Base-by-base conservation (phyloP, 2,113 vertebrate species). In the Ploceus nigricollis region DNA sequence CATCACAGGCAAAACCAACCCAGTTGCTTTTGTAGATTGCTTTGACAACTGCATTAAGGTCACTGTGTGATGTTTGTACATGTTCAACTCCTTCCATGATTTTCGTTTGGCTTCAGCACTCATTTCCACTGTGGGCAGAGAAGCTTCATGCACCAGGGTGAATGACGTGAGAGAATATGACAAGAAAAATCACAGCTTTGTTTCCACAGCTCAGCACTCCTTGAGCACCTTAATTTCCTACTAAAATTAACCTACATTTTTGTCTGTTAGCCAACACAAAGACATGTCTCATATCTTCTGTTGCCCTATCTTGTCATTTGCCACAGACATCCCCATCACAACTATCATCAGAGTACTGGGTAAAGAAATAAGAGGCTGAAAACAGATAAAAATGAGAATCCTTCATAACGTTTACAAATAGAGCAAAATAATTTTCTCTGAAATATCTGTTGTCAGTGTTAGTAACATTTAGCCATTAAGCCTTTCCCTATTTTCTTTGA, bases 1-100 rank as follows among this genome's bases (percentile, higher is more conserved):
- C 14, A 44, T 75, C 35, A 61, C 20, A 87, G 25, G 47, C 27
- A 73, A 66, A 73, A 58, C 39, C 50, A 85, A 78, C 7, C 40
- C n/a, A 33, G 54, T 33, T 66, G 25, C 35, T 85, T 44, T 68
- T 10, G 22, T 33, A 64, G 24, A 61, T 79, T 87, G 73, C 44
- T 92, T 53, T 76, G 48, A 60, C 63, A 71, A 73, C n/a, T 31
- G 48, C n/a, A 35, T 33, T 71, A 70, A 78, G 42, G 31, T 61
- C 53, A 77, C 22, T 0, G 0, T 45, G 50, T 17, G 3, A 45
- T 22, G 24, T 66, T 47, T 71, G 8, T 28, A 60, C 6, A 5
- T 11, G 20, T 69, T 83, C 58, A 40, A 2, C 17, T 69, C n/a
- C 48, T 77, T 69, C n/a, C 42, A 58, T 54, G 56, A 73, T 73